Evolutionary conservation across 2,113 vertebrate genomes (phyloP).

Genomic region (Nerophis lumbriciformis): DNA sequence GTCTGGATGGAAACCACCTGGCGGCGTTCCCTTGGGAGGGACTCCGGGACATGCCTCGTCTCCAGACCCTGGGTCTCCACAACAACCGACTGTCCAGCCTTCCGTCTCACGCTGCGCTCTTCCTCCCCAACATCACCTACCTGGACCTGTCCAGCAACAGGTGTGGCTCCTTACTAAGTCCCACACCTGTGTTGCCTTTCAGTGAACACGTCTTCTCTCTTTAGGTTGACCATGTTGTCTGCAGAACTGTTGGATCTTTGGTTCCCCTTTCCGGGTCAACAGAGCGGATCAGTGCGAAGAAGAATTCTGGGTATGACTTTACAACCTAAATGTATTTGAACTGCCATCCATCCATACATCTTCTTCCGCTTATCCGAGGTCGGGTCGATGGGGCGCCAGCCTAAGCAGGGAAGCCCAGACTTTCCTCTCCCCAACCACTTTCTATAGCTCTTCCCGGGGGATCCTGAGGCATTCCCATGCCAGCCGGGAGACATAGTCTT

Average conservation of each 20-base stretch:
- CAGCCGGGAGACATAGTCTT: no score
- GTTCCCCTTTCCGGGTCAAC: constrained; percentile 53
- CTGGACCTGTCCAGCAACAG: constrained; percentile 91
- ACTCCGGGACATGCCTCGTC: constrained; percentile 79
- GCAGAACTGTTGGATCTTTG: constrained; percentile 60
- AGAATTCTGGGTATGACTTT: constrained; percentile 49
- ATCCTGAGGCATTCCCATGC: no score
- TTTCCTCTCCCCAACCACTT: no score
- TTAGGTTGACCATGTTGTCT: constrained; percentile 53
- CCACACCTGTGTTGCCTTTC: background rate
- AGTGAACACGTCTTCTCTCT: background rate
- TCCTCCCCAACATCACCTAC: constrained; percentile 81
- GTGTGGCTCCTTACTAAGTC: constrained; percentile 32
- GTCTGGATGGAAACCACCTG: constrained; percentile 85
- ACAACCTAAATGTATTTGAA: background rate
- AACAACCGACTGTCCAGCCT: constrained; percentile 84
- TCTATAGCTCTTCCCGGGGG: no score
- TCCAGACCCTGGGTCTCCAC: constrained; percentile 82
- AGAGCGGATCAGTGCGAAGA: constrained; percentile 24
- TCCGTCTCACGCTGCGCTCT: constrained; percentile 74
- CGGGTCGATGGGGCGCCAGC: no score
- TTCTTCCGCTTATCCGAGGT: no score
- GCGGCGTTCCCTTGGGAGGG: constrained; percentile 86
- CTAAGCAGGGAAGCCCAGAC: no score
- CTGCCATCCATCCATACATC: no score